Evolutionary conservation across 2,797 vertebrate species (phyloP).

Genomic region (Neoniphon sammara): DNA sequence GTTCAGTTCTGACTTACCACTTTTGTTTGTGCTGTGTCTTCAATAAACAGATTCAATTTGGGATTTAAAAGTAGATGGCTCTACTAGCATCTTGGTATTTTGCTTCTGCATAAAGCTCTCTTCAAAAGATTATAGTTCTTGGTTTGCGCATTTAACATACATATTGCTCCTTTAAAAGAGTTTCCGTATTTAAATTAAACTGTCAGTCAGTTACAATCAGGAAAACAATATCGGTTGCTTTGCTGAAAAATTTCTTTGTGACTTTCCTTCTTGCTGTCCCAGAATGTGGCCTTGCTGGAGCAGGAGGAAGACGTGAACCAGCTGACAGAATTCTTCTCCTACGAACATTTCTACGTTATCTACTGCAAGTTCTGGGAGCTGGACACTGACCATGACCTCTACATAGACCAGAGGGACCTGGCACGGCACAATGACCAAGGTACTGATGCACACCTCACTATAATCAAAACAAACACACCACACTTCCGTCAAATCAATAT

Average conservation of each 20-base stretch:
- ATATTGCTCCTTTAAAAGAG: not conserved
- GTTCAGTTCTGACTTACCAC: not conserved
- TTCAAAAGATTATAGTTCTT: not conserved
- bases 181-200: not conserved
- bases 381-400: slow-evolving; percentile 95
- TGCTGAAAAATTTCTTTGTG: not conserved
- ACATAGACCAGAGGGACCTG: slow-evolving; percentile 92
- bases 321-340: slow-evolving; percentile 96
- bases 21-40: not conserved
- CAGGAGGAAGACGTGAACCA: slow-evolving; percentile 95
- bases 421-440: slow-evolving; percentile 93
- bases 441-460: slow-evolving; percentile 54
- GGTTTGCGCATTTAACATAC: too few species aligned
- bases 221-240: not conserved
- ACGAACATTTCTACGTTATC: slow-evolving; percentile 98
- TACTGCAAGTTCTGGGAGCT: slow-evolving; percentile 99
- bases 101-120: not conserved
- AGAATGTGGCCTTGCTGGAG: slow-evolving; percentile 93
- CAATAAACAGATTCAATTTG: too few species aligned
- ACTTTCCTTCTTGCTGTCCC: slow-evolving; percentile 5
- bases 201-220: not conserved
- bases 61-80: slow-evolving; percentile 19
- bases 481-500: not conserved
- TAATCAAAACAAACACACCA: not conserved
- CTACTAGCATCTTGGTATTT: not conserved